A percentile compares a stretch with the other conserved stretches of the same genome.
phyloP scores from a whole-genome alignment of 2,797 vertebrate species.

The Gymnothorax reevesii region DNA sequence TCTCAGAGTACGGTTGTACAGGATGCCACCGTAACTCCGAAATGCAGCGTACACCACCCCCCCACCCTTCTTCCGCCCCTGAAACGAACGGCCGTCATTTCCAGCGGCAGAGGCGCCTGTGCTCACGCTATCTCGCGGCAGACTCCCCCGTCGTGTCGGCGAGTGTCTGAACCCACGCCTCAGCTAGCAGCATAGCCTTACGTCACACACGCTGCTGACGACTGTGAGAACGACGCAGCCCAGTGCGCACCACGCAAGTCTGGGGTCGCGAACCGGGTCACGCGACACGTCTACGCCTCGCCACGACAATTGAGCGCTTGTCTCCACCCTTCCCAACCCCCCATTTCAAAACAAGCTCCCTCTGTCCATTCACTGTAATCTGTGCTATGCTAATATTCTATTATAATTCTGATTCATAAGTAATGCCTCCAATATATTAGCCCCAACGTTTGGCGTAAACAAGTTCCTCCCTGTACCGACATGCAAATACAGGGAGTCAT shows the following conservation, averaged over 20 bases:
- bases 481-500: slow-evolving; percentile 52
- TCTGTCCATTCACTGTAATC: slow-evolving; percentile 43
- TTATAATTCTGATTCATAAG: slow-evolving; percentile 52
- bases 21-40: neutral
- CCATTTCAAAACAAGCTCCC: slow-evolving; percentile 29
- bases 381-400: slow-evolving; percentile 53
- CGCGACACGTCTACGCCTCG: slow-evolving; percentile 28
- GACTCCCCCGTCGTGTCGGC: neutral
- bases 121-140: neutral
- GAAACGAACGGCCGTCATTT: neutral
- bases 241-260: slow-evolving; percentile 20
- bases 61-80: neutral
- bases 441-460: slow-evolving; percentile 47
- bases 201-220: neutral
- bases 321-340: slow-evolving; percentile 13
- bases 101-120: neutral
- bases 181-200: neutral
- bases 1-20: neutral
- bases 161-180: slow-evolving; percentile 1
- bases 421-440: slow-evolving; percentile 48
- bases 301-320: slow-evolving; percentile 51
- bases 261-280: slow-evolving; percentile 44
- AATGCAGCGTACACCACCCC: neutral
- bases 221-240: slow-evolving; percentile 25
- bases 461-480: slow-evolving; percentile 44